phyloP scores from a whole-genome alignment of 2,113 vertebrate species.

The Tetrax tetrax region DNA sequence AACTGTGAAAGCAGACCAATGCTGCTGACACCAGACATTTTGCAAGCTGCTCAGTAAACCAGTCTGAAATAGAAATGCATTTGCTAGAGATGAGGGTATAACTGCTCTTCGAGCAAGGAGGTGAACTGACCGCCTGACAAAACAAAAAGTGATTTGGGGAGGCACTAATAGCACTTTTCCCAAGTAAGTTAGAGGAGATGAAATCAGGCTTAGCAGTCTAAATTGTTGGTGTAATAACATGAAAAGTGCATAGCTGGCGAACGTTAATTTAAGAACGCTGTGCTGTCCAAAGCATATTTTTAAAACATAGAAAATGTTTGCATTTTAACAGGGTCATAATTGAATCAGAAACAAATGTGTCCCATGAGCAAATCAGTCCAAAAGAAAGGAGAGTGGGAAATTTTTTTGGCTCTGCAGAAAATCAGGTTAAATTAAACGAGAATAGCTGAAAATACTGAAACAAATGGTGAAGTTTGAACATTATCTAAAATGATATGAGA shows the following conservation, averaged over 20 bases:
- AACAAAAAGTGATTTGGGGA: background rate
- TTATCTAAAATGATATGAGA: background rate
- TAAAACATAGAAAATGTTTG: background rate
- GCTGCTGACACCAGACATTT: background rate
- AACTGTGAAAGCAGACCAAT: background rate
- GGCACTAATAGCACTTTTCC: background rate
- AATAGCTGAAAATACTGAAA: slow-evolving; percentile 20
- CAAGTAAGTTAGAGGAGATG: background rate
- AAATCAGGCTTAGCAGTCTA: background rate
- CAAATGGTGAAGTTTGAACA: background rate
- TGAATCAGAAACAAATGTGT: slow-evolving; percentile 30
- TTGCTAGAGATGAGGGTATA: background rate
- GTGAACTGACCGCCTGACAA: background rate
- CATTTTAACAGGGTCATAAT: background rate
- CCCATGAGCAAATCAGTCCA: background rate
- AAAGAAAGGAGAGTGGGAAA: background rate
- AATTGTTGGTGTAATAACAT: background rate
- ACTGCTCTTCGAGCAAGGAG: background rate
- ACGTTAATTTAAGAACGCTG: fast-evolving
- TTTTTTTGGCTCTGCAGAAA: slow-evolving; percentile 10
- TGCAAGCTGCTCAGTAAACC: background rate
- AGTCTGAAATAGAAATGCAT: background rate
- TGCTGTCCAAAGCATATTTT: slow-evolving; percentile 17
- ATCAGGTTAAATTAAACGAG: background rate
- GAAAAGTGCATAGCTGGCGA: background rate